Evolutionary conservation across 2,797 vertebrate species (phyloP).

Genomic region (Hippoglossus hippoglossus): DNA sequence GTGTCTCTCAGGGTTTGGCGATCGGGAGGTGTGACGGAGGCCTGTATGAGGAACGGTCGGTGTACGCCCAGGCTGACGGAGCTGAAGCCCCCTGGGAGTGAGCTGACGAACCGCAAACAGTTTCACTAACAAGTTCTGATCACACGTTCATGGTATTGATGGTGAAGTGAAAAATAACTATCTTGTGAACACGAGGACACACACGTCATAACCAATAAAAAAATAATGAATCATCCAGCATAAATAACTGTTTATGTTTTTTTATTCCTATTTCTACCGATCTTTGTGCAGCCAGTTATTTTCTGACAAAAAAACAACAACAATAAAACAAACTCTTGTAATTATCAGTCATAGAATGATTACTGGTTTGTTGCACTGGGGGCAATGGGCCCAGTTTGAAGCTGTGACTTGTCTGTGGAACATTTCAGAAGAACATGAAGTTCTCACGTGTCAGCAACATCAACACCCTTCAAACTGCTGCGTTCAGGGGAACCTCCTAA

Average conservation of each 20-base stretch:
- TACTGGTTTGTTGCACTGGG: too few relatives aligned
- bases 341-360: too few relatives aligned
- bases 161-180: too few relatives aligned
- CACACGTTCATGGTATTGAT: not conserved
- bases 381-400: too few relatives aligned
- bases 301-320: too few relatives aligned
- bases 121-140: too few relatives aligned
- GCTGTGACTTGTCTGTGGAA: not conserved
- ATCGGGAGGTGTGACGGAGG: conserved; percentile 74
- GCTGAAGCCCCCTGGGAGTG: conserved; percentile 74
- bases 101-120: conserved; percentile 3
- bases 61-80: conserved; percentile 56
- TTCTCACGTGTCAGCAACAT: conserved; percentile 51
- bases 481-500: conserved; percentile 30
- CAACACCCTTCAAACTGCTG: conserved; percentile 36
- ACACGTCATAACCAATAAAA: not conserved
- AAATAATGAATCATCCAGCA: not conserved
- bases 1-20: conserved; percentile 74
- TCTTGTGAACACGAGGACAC: too few relatives aligned
- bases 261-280: too few relatives aligned
- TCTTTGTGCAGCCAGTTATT: too few relatives aligned
- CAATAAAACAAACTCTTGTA: too few relatives aligned
- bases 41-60: conserved; percentile 81
- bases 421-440: conserved; percentile 40
- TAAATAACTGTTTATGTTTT: too few relatives aligned